phyloP scores from a whole-genome alignment of 37 sponge, comb jelly and placozoan genomes.

The Halisarca cf. caerulea region DNA sequence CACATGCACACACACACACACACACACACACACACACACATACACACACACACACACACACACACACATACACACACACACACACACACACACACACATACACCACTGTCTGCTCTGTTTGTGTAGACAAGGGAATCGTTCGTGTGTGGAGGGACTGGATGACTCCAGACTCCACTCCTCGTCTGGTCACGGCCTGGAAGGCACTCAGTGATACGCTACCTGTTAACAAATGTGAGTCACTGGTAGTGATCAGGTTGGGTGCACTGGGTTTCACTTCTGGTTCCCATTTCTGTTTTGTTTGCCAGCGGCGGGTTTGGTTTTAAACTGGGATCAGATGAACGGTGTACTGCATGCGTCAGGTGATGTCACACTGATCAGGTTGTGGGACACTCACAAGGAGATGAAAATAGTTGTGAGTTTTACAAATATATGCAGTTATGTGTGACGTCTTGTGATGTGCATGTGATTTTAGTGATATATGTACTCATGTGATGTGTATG shows the following conservation, averaged over 20 bases:
- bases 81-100: too few relatives aligned
- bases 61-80: too few relatives aligned
- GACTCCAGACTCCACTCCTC: neutral
- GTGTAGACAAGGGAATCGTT: constrained; percentile 79
- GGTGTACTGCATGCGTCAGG: constrained; percentile 86
- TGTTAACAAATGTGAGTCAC: constrained; percentile 46
- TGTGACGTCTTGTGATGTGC: neutral
- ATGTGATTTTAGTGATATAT: neutral
- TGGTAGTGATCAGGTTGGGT: neutral
- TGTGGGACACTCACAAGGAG: constrained; percentile 95
- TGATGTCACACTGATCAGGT: constrained; percentile 73
- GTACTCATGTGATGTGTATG: neutral
- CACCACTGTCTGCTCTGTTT: too few relatives aligned
- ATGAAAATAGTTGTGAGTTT: constrained; percentile 56
- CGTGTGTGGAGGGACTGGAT: constrained; percentile 81
- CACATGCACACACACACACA: too few relatives aligned
- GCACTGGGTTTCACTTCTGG: too few relatives aligned
- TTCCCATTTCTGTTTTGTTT: constrained; percentile 5
- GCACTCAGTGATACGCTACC: constrained; percentile 79
- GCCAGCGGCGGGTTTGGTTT: constrained; percentile 80
- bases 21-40: too few relatives aligned
- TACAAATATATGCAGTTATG: neutral
- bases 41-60: too few relatives aligned
- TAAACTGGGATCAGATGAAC: constrained; percentile 84
- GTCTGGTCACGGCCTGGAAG: constrained; percentile 81